Conservation (phyloP, 2,797 vertebrate genomes). For the Pangasius krempfi region DNA sequence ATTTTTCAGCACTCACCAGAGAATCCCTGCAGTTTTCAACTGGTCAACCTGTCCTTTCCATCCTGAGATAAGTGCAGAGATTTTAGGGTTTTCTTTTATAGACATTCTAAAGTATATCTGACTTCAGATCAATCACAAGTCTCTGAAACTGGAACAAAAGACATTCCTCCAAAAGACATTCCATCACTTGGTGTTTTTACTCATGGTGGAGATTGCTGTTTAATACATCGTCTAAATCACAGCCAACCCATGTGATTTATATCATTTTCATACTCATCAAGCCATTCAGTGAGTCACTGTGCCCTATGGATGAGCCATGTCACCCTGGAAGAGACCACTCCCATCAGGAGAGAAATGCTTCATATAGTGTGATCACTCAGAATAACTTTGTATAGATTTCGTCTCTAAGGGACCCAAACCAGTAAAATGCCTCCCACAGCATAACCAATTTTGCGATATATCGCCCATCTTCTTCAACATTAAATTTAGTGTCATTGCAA, state of each 20-base stretch:
- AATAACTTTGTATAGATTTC: background rate
- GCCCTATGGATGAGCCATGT: background rate
- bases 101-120: background rate
- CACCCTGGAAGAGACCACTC: background rate
- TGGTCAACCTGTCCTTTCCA: no score
- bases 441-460: background rate
- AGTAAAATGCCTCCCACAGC: background rate
- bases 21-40: background rate
- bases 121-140: background rate
- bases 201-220: background rate
- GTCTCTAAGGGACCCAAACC: background rate
- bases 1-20: background rate
- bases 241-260: background rate
- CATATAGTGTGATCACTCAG: background rate
- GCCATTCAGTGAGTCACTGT: background rate
- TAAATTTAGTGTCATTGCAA: background rate
- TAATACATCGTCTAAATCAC: no score
- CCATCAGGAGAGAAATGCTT: background rate
- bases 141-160: background rate
- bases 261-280: background rate
- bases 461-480: background rate
- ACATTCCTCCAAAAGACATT: background rate
- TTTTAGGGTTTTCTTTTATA: background rate
- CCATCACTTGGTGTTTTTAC: background rate
- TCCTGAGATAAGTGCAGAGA: background rate